Conservation (phyloP, 2,113 vertebrate genomes). For the Prietella phreatophila region DNA sequence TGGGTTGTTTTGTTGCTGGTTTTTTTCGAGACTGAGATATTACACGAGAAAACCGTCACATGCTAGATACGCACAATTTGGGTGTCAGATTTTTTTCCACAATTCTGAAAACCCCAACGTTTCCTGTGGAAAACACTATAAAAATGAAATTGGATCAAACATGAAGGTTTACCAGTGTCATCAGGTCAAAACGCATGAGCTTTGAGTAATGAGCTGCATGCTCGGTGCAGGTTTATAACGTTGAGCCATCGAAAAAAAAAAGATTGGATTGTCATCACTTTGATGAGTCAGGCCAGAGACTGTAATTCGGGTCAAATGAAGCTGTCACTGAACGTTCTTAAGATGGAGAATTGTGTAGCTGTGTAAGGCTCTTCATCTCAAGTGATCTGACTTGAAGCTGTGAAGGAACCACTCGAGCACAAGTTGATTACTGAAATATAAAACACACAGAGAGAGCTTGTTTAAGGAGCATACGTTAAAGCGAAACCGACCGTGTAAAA, state of each 20-base stretch:
- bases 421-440: neutral
- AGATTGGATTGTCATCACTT: slow-evolving; percentile 6
- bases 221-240: slow-evolving; percentile 47
- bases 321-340: slow-evolving; percentile 34
- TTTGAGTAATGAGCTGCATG: slow-evolving; percentile 16
- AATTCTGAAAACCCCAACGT: neutral
- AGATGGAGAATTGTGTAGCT: neutral
- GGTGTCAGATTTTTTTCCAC: neutral
- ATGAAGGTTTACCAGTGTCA: neutral
- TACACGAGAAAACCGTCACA: neutral
- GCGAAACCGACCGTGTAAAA: neutral
- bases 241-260: slow-evolving; percentile 8
- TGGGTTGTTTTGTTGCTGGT: neutral
- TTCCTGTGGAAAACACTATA: neutral
- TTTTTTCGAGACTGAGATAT: neutral
- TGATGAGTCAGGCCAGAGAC: slow-evolving; percentile 37
- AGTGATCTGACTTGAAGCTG: neutral
- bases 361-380: neutral
- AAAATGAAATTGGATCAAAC: neutral
- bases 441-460: neutral
- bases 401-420: neutral
- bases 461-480: neutral
- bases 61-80: neutral
- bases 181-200: neutral
- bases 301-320: slow-evolving; percentile 44